These are phyloP conservation scores for Pangasius mekongensis DNA, from an alignment of 2,797 vertebrate species.

Conservation along the genomic window DNA sequence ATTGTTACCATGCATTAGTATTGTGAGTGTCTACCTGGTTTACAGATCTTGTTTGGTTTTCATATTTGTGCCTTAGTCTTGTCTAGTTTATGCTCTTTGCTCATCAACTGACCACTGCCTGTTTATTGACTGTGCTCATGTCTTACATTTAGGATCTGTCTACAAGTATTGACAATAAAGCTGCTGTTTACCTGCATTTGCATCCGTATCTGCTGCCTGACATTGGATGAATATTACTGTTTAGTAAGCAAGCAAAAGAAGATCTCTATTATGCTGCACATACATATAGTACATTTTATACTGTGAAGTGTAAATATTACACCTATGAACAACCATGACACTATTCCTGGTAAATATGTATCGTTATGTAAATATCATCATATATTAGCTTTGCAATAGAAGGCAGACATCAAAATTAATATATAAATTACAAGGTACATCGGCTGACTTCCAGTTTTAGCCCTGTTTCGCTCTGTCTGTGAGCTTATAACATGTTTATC, in stretches of 20 bases:
- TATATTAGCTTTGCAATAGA: not conserved
- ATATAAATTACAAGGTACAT: not conserved
- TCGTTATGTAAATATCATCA: not conserved
- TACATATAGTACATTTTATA: not conserved
- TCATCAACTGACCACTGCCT: too few relatives aligned
- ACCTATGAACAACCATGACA: not conserved
- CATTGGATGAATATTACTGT: not conserved
- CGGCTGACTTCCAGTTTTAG: not conserved
- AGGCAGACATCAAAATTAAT: not conserved
- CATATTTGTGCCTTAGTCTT: too few relatives aligned
- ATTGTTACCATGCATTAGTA: too few relatives aligned
- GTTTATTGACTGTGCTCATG: too few relatives aligned
- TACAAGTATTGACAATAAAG: too few relatives aligned
- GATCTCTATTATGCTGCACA: not conserved
- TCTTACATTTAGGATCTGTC: too few relatives aligned
- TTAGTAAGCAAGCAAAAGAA: not conserved
- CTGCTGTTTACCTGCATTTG: too few relatives aligned
- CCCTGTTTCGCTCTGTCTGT: not conserved
- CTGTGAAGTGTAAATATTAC: not conserved
- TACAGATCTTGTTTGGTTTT: too few relatives aligned
- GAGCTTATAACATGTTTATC: constrained; percentile 13
- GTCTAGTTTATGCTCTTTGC: too few relatives aligned
- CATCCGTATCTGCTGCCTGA: too few relatives aligned
- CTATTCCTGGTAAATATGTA: not conserved
- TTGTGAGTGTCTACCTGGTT: too few relatives aligned